Conservation (phyloP, 2,797 vertebrate genomes). For the Lerista edwardsae region DNA sequence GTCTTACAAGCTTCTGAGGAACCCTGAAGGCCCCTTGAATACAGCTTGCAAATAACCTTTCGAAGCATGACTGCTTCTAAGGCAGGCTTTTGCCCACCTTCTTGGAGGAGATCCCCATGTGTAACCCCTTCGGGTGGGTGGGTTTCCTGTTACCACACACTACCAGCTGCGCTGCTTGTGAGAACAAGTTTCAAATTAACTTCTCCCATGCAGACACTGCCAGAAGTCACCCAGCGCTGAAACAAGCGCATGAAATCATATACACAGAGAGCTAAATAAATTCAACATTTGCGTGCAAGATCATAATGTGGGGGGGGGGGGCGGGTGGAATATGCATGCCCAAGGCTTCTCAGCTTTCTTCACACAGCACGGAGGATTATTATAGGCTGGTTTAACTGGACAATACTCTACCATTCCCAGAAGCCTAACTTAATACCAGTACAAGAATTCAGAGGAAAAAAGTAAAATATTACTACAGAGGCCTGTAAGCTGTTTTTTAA, state of each 20-base stretch:
- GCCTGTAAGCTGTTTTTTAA: constrained; percentile 38
- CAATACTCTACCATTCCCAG: constrained; percentile 64
- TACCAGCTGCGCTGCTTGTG: not conserved
- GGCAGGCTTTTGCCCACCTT: not conserved
- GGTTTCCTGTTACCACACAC: not conserved
- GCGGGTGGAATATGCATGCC: too few relatives aligned
- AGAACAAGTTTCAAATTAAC: not conserved
- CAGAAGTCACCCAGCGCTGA: not conserved
- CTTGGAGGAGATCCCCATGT: not conserved
- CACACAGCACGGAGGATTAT: constrained; percentile 57
- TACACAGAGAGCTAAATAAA: not conserved
- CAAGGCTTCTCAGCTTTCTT: constrained; percentile 51
- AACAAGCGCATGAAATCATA: not conserved
- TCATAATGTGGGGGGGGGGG: too few relatives aligned
- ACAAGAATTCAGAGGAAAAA: constrained; percentile 53
- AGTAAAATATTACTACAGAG: constrained; percentile 43
- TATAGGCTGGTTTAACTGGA: not conserved
- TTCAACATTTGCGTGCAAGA: not conserved
- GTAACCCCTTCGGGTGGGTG: not conserved
- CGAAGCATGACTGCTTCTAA: not conserved
- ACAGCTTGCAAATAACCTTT: not conserved
- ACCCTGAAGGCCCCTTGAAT: not conserved
- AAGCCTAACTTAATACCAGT: constrained; percentile 65
- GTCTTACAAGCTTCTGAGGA: not conserved
- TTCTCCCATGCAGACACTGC: not conserved